Percentiles rank a stretch among this genome's conserved stretches.
Evolutionary conservation across 2,888 invertebrate genomes (phyloP).

Genomic region (Seira sanloemensis): DNA sequence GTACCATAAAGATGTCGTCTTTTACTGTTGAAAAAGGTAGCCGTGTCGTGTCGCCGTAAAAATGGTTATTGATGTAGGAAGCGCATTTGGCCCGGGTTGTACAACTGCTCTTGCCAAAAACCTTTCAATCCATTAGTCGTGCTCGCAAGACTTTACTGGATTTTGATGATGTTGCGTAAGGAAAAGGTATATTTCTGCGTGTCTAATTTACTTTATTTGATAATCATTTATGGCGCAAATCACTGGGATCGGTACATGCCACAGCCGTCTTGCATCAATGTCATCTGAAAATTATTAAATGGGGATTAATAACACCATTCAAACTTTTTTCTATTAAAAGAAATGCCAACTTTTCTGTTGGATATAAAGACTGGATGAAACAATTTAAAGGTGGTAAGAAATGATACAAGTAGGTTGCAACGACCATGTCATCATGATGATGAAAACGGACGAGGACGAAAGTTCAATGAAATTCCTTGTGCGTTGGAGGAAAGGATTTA

Average conservation of each 20-base stretch:
- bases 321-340: neutral
- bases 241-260: neutral
- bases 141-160: neutral
- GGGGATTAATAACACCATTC: neutral
- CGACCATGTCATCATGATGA: neutral
- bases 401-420: neutral
- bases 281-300: neutral
- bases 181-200: neutral
- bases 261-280: neutral
- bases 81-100: neutral
- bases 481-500: neutral
- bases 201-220: neutral
- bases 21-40: neutral
- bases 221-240: neutral
- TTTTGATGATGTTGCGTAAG: neutral
- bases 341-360: neutral
- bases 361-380: no score
- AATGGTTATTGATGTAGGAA: neutral
- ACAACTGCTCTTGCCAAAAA: neutral
- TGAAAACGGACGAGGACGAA: constrained; percentile 54
- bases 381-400: no score
- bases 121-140: neutral
- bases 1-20: neutral
- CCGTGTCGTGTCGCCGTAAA: neutral
- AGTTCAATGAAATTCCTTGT: constrained; percentile 63